Conservation (phyloP, 2,888 invertebrate genomes). For the Beris chalybata region DNA sequence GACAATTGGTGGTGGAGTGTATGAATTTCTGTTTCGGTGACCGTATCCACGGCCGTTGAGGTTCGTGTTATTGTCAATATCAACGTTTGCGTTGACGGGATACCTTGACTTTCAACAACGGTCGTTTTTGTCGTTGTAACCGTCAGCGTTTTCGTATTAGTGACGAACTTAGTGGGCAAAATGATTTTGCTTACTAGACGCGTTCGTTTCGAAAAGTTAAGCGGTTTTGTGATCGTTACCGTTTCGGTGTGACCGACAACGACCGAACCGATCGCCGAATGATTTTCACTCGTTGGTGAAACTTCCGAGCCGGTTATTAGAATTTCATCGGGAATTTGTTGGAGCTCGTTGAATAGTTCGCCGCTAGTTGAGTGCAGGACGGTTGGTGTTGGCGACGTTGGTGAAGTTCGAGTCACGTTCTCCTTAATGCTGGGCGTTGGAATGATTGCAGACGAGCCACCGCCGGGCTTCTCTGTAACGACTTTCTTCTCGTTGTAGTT, state of each 20-base stretch:
- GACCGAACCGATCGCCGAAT: too few relatives aligned
- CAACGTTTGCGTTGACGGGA: constrained; percentile 73
- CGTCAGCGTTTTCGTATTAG: constrained; percentile 78
- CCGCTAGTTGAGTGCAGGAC: background rate
- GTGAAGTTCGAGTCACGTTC: background rate
- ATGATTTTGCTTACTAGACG: constrained; percentile 40
- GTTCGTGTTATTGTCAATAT: constrained; percentile 78
- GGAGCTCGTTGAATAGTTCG: constrained; percentile 34
- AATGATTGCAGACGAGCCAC: background rate
- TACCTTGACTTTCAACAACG: constrained; percentile 69
- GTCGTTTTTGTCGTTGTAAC: constrained; percentile 80
- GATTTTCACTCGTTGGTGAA: background rate
- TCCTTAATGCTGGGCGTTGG: constrained; percentile 15
- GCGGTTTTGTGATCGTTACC: constrained; percentile 4
- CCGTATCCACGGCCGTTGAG: constrained; percentile 74
- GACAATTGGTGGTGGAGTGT: constrained; percentile 39
- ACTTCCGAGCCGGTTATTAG: constrained; percentile 39
- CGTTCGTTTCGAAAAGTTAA: constrained; percentile 24
- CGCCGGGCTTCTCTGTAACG: background rate
- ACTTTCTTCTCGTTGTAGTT: too few relatives aligned
- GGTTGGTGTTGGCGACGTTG: constrained; percentile 2
- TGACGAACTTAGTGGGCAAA: constrained; percentile 67
- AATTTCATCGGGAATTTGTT: constrained; percentile 40
- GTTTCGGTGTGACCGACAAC: constrained; percentile 14
- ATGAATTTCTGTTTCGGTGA: constrained; percentile 59